phyloP scores from a whole-genome alignment of 2,113 vertebrate genomes.

The Coptodon bakossiorum region DNA sequence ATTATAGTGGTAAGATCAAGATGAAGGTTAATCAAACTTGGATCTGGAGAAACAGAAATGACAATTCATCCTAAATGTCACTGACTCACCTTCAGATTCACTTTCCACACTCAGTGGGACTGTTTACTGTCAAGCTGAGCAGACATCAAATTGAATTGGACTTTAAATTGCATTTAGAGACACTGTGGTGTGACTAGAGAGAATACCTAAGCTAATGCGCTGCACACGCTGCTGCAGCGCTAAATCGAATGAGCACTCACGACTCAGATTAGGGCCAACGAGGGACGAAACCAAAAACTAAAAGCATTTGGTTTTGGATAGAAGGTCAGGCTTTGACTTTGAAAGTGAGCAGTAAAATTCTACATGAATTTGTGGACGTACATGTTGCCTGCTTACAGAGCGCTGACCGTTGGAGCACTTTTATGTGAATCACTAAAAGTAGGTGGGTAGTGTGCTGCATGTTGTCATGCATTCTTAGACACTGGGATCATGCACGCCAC shows the following conservation, averaged over 20 bases:
- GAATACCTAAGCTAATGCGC: neutral
- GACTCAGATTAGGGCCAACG: neutral
- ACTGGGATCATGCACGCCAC: slow-evolving; percentile 16
- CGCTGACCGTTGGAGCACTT: neutral
- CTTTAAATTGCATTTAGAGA: neutral
- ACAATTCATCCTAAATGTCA: neutral
- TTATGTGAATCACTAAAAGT: neutral
- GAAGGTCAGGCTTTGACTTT: neutral
- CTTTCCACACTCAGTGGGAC: neutral
- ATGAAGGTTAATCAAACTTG: neutral
- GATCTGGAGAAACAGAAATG: neutral
- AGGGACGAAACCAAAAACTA: neutral
- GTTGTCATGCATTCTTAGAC: slow-evolving; percentile 52
- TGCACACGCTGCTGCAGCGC: neutral
- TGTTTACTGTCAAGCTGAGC: neutral
- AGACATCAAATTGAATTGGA: neutral
- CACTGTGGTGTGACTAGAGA: neutral
- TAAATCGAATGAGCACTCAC: neutral
- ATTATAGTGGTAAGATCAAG: neutral
- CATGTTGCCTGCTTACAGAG: neutral
- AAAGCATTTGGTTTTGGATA: neutral
- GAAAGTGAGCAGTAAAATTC: neutral
- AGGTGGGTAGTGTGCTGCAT: slow-evolving; percentile 17
- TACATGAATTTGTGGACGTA: neutral
- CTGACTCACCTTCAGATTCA: neutral